phyloP scores from a whole-genome alignment of 2,797 vertebrate genomes.

The Australoheros facetus region DNA sequence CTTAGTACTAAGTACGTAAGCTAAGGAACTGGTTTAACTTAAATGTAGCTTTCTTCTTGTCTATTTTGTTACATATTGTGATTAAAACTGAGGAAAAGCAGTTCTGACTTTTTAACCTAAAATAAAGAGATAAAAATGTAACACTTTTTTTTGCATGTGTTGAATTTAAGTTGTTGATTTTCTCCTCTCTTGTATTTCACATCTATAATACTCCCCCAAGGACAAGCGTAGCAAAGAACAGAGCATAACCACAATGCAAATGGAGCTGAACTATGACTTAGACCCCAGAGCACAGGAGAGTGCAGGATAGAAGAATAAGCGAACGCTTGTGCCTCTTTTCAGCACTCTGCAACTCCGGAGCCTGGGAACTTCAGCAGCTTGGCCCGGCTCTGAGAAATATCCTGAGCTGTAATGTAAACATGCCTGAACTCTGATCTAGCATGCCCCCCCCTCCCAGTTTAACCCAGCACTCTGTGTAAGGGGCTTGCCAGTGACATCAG shows the following conservation, averaged over 20 bases:
- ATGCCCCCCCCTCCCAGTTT: conserved; percentile 58
- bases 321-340: conserved; percentile 80
- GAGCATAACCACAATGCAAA: conserved; percentile 71
- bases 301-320: conserved; percentile 66
- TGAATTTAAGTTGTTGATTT: conserved; percentile 46
- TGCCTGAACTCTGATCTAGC: conserved; percentile 83
- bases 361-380: conserved; percentile 83
- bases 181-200: conserved; percentile 43
- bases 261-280: conserved; percentile 75
- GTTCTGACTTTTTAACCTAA: not conserved
- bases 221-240: conserved; percentile 53
- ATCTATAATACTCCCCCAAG: conserved; percentile 39
- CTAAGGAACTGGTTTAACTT: not conserved
- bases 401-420: conserved; percentile 88
- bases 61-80: conserved; percentile 1
- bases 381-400: conserved; percentile 83
- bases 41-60: not conserved
- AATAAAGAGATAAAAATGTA: not conserved
- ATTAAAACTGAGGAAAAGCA: not conserved
- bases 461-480: conserved; percentile 72
- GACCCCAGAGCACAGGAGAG: conserved; percentile 54
- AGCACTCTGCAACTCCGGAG: conserved; percentile 76
- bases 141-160: not conserved
- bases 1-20: not conserved
- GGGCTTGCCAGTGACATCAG: conserved; percentile 77